Evolutionary conservation across 1,140 invertebrate species (phyloP).

Genomic region (Drosophila parabipectinata): DNA sequence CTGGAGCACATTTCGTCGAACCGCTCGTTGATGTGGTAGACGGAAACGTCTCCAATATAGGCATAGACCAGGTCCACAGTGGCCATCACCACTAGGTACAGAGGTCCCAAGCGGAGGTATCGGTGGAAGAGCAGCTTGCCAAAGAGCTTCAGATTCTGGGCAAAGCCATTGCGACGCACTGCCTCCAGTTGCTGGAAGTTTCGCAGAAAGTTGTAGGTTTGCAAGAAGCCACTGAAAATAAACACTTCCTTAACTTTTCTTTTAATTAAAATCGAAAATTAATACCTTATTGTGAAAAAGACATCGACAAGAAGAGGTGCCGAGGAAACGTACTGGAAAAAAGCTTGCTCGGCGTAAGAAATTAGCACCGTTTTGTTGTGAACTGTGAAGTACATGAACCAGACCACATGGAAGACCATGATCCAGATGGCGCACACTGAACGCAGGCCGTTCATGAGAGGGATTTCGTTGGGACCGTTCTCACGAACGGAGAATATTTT

Average conservation of each 20-base stretch:
- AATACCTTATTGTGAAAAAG: conserved; percentile 83
- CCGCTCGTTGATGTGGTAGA: conserved; percentile 85
- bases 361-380: conserved; percentile 79
- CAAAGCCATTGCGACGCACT: conserved; percentile 65
- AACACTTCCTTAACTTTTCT: background rate
- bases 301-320: conserved; percentile 81
- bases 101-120: conserved; percentile 84
- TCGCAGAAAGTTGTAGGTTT: conserved; percentile 77
- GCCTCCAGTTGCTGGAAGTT: conserved; percentile 64
- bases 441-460: conserved; percentile 78
- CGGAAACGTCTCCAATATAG: conserved; percentile 85
- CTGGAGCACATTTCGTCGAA: conserved; percentile 85
- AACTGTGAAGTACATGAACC: conserved; percentile 83
- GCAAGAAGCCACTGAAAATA: conserved; percentile 72
- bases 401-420: conserved; percentile 80
- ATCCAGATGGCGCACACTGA: conserved; percentile 83
- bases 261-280: background rate
- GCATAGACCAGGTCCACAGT: conserved; percentile 85
- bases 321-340: conserved; percentile 81
- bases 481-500: conserved; percentile 65
- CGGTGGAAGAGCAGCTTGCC: conserved; percentile 77
- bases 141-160: conserved; percentile 69
- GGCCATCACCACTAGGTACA: conserved; percentile 85
- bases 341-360: conserved; percentile 75
- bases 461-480: conserved; percentile 59